Base-by-base conservation (phyloP, 2,113 vertebrate species). In the Catagonus wagneri region DNA sequence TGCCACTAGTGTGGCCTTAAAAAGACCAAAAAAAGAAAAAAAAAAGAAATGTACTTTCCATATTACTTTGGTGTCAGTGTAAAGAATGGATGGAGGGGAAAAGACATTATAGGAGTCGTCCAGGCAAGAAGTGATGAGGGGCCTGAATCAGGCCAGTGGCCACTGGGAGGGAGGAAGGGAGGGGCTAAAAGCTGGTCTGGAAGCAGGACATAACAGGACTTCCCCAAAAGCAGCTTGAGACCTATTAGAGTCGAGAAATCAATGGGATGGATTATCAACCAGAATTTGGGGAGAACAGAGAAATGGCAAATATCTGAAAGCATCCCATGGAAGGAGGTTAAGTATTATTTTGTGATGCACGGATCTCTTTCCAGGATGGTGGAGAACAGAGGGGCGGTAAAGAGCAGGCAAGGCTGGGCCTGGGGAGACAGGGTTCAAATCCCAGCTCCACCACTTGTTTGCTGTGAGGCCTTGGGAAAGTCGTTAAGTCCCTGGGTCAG, bases 381-480 rank as follows among this genome's bases (percentile, higher is more conserved):
- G 2, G 14, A 17, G 2, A 1, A n/a, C 1, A 17, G 29, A 27
- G 9, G 19, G 34, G 13, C n/a, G 19, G 58, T 6, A 39, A 58
- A 65, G 29, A 32, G 9, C 13, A 65, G 16, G 27, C 23, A 13
- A 25, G 12, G 14, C 32, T 32, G 15, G 15, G 54, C 15, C 4
- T 2, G 0, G 34, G 4, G 7, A 29, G 4, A 1, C 20, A 36
- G 61, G 54, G 8, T 23, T 72, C 65, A 7, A 54, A 71, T 34
- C 65, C 52, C 23, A 52, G 63, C 72, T 50, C 25, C 5, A 65
- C 10, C 14, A 50, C 14, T 2, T 34, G n/a, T 39, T 32, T 36
- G 29, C 63, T 25, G 1, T 44, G 66, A 93, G 34, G 72, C 50
- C 65, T 58, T 63, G 1, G 54, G 19, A 63, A 65, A 32, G 23